These are phyloP conservation scores for Ptyas mucosa DNA, from an alignment of 2,113 vertebrate species.

Conservation along the genomic window DNA sequence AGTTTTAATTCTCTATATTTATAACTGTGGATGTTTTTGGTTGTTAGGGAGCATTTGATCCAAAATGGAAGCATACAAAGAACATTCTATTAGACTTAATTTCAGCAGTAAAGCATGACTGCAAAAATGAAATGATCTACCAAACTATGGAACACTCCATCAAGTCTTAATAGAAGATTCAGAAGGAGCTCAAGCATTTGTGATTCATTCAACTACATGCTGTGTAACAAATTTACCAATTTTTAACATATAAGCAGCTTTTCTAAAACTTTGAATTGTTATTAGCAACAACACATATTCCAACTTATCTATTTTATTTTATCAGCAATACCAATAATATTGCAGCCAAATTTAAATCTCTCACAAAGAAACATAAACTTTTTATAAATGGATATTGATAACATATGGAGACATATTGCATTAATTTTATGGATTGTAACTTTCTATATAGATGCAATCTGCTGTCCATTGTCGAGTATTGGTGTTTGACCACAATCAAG, in stretches of 20 bases:
- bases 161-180: background rate
- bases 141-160: background rate
- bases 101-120: background rate
- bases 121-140: background rate
- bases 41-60: background rate
- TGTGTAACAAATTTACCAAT: background rate
- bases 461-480: background rate
- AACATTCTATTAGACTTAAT: background rate
- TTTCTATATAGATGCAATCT: background rate
- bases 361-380: background rate
- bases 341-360: background rate
- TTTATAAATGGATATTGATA: background rate
- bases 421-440: background rate
- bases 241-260: background rate
- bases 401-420: background rate
- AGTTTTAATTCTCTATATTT: background rate
- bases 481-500: background rate
- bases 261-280: background rate
- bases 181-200: background rate
- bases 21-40: background rate
- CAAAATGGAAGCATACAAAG: background rate
- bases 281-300: background rate
- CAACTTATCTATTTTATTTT: background rate
- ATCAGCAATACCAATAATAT: background rate
- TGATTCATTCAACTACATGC: background rate